These are phyloP conservation scores for Anodontia alba DNA, from an alignment of 2,888 invertebrate genomes.

Conservation along the genomic window DNA sequence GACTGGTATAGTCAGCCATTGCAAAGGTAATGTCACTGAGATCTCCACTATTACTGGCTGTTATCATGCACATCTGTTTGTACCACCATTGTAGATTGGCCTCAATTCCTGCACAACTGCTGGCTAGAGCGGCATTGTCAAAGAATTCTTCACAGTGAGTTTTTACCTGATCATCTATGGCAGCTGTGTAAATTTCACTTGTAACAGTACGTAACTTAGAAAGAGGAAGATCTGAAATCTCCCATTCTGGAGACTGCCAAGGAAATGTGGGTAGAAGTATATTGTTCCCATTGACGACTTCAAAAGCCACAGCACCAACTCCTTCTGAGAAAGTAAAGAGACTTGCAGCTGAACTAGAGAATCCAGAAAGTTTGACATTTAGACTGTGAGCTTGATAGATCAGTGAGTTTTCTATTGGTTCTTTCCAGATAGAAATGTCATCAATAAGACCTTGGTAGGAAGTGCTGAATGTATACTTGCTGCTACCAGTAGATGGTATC, in stretches of 20 bases:
- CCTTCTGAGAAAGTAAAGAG: slow-evolving; percentile 70
- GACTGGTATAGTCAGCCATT: slow-evolving; percentile 63
- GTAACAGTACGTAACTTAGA: slow-evolving; percentile 32
- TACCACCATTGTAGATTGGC: slow-evolving; percentile 57
- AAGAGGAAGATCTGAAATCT: slow-evolving; percentile 63
- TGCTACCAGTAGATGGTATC: slow-evolving; percentile 61
- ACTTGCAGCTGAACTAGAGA: slow-evolving; percentile 59
- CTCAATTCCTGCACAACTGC: slow-evolving; percentile 53
- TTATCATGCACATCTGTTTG: slow-evolving; percentile 58
- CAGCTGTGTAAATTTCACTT: slow-evolving; percentile 17
- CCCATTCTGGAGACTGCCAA: slow-evolving; percentile 74
- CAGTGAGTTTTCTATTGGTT: slow-evolving; percentile 61
- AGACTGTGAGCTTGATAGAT: slow-evolving; percentile 71
- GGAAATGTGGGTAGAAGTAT: slow-evolving; percentile 69
- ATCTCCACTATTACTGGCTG: slow-evolving; percentile 56
- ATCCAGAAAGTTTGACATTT: slow-evolving; percentile 67
- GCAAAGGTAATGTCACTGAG: slow-evolving; percentile 51
- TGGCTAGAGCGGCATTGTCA: slow-evolving; percentile 37
- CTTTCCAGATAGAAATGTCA: slow-evolving; percentile 71
- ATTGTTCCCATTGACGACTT: slow-evolving; percentile 61
- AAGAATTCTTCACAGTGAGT: slow-evolving; percentile 61
- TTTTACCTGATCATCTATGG: slow-evolving; percentile 37
- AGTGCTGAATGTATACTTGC: slow-evolving; percentile 37
- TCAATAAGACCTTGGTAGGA: slow-evolving; percentile 69
- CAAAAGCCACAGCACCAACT: slow-evolving; percentile 65